These are phyloP conservation scores for Lethocerus indicus DNA, from an alignment of 1,140 invertebrate genomes.

Conservation along the genomic window DNA sequence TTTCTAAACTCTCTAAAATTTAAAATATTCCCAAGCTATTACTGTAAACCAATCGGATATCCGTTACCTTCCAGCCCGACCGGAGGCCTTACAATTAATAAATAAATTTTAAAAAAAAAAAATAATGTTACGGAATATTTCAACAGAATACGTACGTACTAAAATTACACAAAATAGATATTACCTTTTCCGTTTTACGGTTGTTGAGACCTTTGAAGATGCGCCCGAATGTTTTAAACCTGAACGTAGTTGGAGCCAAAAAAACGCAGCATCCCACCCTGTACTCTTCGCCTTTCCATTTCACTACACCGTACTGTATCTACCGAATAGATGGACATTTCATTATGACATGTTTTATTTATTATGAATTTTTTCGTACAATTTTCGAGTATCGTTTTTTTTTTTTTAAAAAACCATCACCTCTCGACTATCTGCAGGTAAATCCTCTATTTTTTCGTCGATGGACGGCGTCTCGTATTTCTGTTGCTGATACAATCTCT, in stretches of 20 bases:
- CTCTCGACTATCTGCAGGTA: constrained; percentile 22
- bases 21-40: too few relatives aligned
- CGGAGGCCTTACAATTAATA: too few relatives aligned
- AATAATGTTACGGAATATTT: too few relatives aligned
- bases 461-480: constrained; percentile 20
- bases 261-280: constrained; percentile 55
- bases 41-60: too few relatives aligned
- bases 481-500: constrained; percentile 22
- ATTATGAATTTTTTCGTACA: background rate
- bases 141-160: background rate
- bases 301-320: constrained; percentile 20
- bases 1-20: too few relatives aligned
- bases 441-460: constrained; percentile 16
- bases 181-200: constrained; percentile 1
- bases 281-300: constrained; percentile 38
- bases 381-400: background rate
- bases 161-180: background rate
- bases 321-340: constrained; percentile 1
- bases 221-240: constrained; percentile 31
- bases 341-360: background rate
- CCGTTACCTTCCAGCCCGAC: too few relatives aligned
- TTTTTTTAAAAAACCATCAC: constrained; percentile 11
- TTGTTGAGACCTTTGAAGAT: constrained; percentile 14
- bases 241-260: constrained; percentile 44
- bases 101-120: too few relatives aligned